Evolutionary conservation across 2,113 vertebrate species (phyloP).

Genomic region (Chaetorhynchus papuensis): DNA sequence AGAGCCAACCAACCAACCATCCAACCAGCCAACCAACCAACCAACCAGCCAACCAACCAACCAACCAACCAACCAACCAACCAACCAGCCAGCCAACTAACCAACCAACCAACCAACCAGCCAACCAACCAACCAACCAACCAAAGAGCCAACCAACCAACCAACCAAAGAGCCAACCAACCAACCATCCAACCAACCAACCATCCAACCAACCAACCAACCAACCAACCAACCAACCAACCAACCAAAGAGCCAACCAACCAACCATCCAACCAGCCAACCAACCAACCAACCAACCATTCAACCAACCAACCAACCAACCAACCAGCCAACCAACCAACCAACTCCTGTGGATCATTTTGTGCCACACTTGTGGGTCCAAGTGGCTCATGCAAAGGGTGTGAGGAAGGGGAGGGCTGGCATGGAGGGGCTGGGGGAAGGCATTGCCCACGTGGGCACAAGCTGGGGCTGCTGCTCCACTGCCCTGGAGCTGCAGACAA

Average conservation of each 20-base stretch:
- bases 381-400: no score
- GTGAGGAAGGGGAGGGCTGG: background rate
- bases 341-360: background rate
- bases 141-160: background rate
- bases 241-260: background rate
- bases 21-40: background rate
- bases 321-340: background rate
- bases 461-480: background rate
- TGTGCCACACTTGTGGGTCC: background rate
- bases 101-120: background rate
- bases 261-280: background rate
- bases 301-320: no score
- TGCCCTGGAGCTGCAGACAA: background rate
- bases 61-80: no score
- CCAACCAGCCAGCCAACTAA: no score
- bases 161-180: background rate
- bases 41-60: background rate
- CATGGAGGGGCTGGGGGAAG: fast-evolving
- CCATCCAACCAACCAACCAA: background rate
- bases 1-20: background rate
- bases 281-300: no score
- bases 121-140: background rate
- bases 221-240: background rate
- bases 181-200: no score
- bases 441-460: fast-evolving